Base-by-base conservation (phyloP, 2,113 vertebrate genomes). In the Cariama cristata region DNA sequence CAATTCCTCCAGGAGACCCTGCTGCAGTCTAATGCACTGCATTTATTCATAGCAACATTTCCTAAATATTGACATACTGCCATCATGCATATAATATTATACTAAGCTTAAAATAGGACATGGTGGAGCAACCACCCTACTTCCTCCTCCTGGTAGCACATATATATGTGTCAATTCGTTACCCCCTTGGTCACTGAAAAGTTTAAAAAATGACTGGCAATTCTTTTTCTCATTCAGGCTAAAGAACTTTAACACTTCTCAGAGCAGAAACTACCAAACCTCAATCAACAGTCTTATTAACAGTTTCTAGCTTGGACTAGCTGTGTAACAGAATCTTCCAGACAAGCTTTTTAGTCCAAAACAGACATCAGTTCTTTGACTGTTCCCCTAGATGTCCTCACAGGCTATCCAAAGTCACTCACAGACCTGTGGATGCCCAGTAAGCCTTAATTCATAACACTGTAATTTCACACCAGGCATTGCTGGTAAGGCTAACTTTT, bases 381-480 rank as follows among this genome's bases (percentile, higher is more conserved):
- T 93, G 58, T 59, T 96, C 92, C 94, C 95, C 94, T 95, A 97
- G 95, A 77, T 94, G 95, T 93, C 95, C 92, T 95, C 95, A 94
- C 24, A 96, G 86, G 64, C 68, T 87, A 90, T 68, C 47, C 87
- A 76, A 96, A 92, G 86, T 79, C 72, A 63, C 27, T 76, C 4
- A 8, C 14, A 47, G 40, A 53, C 19, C 47, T 64, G 27, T 68
- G 49, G 47, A 59, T 93, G 33, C 35, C 76, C 56, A 77, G 33
- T 26, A 88, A 86, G 2, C 24, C 30, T 77, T 60, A 67, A 58
- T 74, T 92, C 35, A 27, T 8, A 47, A 8, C 12, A 18, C 3
- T 55, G 1, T 35, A 35, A 76, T 74, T 75, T 45, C 55, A 52
- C 28, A 32, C 9, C 35, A 76, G 55, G 19, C 27, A 53, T 32